Evolutionary conservation across 2,797 vertebrate genomes (phyloP).

Genomic region (Strix occidentalis): DNA sequence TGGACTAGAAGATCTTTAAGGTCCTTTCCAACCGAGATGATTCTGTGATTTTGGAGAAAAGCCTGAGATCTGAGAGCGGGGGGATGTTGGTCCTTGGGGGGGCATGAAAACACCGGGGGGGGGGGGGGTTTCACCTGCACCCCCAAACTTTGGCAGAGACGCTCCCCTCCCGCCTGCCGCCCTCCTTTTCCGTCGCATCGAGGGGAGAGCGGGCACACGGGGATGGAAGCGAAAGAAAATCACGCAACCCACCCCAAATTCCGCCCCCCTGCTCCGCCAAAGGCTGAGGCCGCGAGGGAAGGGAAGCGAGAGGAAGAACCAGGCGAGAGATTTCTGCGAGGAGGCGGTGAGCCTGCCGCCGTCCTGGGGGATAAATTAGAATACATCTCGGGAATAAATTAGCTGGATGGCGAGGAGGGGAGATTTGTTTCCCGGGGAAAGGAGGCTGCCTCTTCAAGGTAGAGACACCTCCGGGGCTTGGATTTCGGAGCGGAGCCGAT

Average conservation of each 20-base stretch:
- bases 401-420: background rate
- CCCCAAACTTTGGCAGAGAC: background rate
- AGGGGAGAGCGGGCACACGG: background rate
- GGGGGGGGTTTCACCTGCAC: background rate
- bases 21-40: no score
- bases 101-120: no score
- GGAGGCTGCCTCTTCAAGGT: background rate
- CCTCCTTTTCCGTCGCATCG: no score
- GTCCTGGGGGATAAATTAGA: background rate
- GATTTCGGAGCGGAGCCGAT: background rate
- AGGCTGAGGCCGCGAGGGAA: background rate
- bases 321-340: background rate
- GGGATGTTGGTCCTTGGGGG: no score
- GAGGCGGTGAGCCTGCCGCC: background rate
- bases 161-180: background rate
- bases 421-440: background rate
- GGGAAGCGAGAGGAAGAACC: background rate
- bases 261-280: background rate
- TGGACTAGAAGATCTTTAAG: no score
- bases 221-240: background rate
- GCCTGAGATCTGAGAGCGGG: no score
- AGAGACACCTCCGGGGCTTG: background rate
- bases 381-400: background rate
- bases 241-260: background rate
- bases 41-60: no score